Base-by-base conservation (phyloP, 92 coral and sea anemone species). In the Plumapathes pennacea region DNA sequence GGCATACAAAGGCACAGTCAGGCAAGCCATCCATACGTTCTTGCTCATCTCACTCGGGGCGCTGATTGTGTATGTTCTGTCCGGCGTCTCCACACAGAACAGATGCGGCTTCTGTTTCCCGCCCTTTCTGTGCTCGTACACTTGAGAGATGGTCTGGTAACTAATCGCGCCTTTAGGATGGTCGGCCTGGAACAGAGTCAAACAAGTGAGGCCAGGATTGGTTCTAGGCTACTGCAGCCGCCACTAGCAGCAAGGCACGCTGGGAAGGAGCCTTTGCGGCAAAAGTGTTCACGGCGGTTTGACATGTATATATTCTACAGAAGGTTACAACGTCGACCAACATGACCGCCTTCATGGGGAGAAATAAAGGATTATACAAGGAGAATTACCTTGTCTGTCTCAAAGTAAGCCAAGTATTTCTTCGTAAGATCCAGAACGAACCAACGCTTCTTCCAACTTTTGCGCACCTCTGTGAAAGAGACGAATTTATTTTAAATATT, bases 111-210 rank as follows among this genome's bases (percentile, higher is more conserved):
- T 89, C 45, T 68, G 71, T 54, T 75, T 79, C 32, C 74, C 78
- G 22, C 72, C 64, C 10, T 75, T 75, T 51, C 49, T 56, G 57
- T 76, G 94, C n/a, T 69, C 84, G 50, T 88, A 88, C 7, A 92
- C 98, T 44, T 83, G 69, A 1, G 74, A 39, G 60, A 92, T 92
- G 44, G 90, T 53, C 59, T 78, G 87, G 69, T 88, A 92, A 44
- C 85, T 80, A 32, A 92, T 92, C 24, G 95, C 98, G n/a, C 98
- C 98, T 69, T 92, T 92, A 6, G 98, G 98, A 25, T 59, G 75
- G 46, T 83, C 86, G 50, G 85, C 82, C 91, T 89, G 54, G n/a
- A n/a, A n/a, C n/a, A n/a, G n/a, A n/a, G n/a, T n/a, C n/a, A n/a
- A n/a, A n/a, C n/a, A n/a, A n/a, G n/a, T n/a, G n/a, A n/a, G n/a